These are phyloP conservation scores for Marcusenius ussheri DNA, from an alignment of 2,113 vertebrate species.

Conservation along the genomic window DNA sequence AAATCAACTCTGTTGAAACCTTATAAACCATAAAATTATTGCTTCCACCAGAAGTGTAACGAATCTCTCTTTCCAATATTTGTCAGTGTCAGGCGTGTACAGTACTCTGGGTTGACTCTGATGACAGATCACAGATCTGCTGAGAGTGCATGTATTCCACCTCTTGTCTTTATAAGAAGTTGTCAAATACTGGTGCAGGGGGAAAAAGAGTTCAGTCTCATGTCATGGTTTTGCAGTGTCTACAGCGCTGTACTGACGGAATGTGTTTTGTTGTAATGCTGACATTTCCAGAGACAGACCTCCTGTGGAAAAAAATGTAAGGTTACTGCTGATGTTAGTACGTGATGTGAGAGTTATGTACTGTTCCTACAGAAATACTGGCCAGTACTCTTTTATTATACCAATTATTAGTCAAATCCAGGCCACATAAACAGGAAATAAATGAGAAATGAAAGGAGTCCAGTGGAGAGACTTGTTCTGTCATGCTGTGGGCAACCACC, in stretches of 20 bases:
- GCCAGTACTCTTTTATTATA: neutral
- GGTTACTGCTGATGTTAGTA: neutral
- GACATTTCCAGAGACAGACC: neutral
- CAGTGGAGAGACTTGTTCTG: neutral
- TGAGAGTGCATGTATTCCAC: neutral
- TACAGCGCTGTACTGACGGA: neutral
- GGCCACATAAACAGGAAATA: neutral
- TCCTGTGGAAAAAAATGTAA: neutral
- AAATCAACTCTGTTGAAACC: neutral
- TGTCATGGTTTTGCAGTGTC: neutral
- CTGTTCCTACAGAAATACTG: neutral
- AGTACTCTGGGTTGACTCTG: neutral
- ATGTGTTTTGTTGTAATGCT: neutral
- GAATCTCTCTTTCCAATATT: neutral
- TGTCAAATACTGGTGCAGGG: neutral
- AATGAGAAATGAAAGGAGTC: neutral
- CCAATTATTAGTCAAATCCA: neutral
- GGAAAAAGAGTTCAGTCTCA: neutral
- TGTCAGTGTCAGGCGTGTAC: neutral
- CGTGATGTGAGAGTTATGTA: neutral
- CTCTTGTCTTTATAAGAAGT: constrained; percentile 3
- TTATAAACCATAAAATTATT: neutral
- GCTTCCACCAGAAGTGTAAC: neutral
- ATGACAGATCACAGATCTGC: neutral
- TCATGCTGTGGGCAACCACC: neutral